A percentile compares a stretch with the other conserved stretches of the same genome.
phyloP scores from a whole-genome alignment of 2,113 vertebrate genomes.

The Tinamus guttatus region DNA sequence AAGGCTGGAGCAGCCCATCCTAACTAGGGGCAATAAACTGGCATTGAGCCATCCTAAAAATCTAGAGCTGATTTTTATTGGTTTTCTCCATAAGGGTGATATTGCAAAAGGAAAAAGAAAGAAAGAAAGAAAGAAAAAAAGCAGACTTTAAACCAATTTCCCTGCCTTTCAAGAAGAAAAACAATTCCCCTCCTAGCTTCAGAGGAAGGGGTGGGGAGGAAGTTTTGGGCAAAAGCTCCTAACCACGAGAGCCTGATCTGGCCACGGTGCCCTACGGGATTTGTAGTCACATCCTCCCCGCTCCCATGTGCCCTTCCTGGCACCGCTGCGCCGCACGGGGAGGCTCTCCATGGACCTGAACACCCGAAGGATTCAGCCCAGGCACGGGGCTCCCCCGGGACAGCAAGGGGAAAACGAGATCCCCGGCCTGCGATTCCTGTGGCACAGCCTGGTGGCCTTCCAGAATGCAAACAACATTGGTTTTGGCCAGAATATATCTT shows the following conservation, averaged over 20 bases:
- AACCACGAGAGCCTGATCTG: accelerated
- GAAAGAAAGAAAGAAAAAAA: no score
- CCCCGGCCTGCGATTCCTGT: accelerated
- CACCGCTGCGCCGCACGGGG: accelerated
- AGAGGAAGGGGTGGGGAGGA: neutral
- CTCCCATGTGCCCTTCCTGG: neutral
- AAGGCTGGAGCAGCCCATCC: neutral
- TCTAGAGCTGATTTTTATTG: neutral
- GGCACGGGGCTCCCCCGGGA: neutral
- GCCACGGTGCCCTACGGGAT: neutral
- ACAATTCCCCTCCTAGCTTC: neutral
- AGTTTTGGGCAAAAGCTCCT: neutral
- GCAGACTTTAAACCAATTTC: no score
- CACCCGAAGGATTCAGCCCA: neutral
- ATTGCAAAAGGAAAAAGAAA: neutral
- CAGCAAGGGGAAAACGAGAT: accelerated
- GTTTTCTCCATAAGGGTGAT: neutral
- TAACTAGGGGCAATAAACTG: neutral
- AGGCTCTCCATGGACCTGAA: neutral
- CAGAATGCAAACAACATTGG: neutral
- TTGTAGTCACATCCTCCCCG: neutral
- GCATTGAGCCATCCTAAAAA: neutral
- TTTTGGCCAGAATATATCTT: neutral
- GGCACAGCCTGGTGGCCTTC: neutral
- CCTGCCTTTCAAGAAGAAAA: neutral